phyloP scores from a whole-genome alignment of 2,797 vertebrate species.

The Enteromius anoplus region DNA sequence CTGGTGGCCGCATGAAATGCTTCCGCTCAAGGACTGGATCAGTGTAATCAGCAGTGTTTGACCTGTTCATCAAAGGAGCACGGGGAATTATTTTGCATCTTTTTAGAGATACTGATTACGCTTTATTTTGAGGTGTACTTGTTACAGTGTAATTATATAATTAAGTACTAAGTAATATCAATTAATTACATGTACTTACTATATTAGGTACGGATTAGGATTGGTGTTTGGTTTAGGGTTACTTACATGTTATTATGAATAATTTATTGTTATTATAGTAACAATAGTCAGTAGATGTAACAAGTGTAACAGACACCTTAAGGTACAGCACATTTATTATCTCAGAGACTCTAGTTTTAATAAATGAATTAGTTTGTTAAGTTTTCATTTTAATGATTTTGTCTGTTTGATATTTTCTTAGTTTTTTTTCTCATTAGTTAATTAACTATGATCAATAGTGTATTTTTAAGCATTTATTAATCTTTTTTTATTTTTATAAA shows the following conservation, averaged over 20 bases:
- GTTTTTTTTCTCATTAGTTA: neutral
- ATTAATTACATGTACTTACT: too few relatives aligned
- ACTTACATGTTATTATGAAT: too few relatives aligned
- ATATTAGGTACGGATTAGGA: too few relatives aligned
- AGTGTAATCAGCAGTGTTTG: neutral
- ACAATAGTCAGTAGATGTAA: too few relatives aligned
- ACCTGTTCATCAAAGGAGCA: neutral
- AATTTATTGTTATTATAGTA: too few relatives aligned
- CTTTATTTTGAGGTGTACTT: too few relatives aligned
- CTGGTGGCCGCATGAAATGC: neutral
- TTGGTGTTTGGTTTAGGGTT: too few relatives aligned
- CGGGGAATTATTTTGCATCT: neutral
- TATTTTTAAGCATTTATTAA: neutral
- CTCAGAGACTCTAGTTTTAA: neutral
- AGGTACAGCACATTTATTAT: neutral
- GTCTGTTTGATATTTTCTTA: too few relatives aligned
- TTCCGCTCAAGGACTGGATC: neutral
- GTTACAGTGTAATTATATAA: too few relatives aligned
- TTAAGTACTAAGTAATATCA: too few relatives aligned
- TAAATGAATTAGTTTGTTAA: neutral
- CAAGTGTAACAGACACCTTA: too few relatives aligned
- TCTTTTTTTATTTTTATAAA: neutral
- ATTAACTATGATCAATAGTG: neutral
- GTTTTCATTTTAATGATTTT: neutral
- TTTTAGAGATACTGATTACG: too few relatives aligned